These are phyloP conservation scores for Nomada fucata DNA, from an alignment of 2,888 invertebrate species.

Conservation along the genomic window DNA sequence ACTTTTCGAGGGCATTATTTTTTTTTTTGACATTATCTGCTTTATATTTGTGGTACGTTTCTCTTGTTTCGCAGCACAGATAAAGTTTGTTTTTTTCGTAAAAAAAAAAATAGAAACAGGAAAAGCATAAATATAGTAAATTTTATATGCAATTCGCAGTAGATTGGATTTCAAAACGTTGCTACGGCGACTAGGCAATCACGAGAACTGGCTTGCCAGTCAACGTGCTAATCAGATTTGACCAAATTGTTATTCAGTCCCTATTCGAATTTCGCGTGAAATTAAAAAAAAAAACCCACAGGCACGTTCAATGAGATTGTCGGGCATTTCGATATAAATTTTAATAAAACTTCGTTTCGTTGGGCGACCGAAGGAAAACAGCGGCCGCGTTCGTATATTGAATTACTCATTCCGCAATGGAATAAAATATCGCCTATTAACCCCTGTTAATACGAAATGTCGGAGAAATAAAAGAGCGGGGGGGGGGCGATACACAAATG, in stretches of 20 bases:
- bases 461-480: background rate
- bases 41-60: no score
- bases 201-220: slow-evolving; percentile 36
- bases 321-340: slow-evolving; percentile 44
- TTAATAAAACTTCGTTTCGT: slow-evolving; percentile 30
- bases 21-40: background rate
- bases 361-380: slow-evolving; percentile 10
- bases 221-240: slow-evolving; percentile 55
- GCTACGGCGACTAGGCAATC: slow-evolving; percentile 41
- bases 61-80: background rate
- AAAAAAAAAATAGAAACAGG: background rate
- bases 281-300: slow-evolving; percentile 31
- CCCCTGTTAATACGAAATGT: background rate
- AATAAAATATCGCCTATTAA: background rate
- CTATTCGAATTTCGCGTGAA: slow-evolving; percentile 25
- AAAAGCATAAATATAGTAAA: slow-evolving; percentile 5
- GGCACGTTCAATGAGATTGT: slow-evolving; percentile 26
- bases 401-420: slow-evolving; percentile 34
- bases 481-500: background rate
- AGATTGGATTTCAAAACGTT: slow-evolving; percentile 51
- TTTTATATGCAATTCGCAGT: slow-evolving; percentile 45
- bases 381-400: background rate
- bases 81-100: background rate
- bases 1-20: background rate
- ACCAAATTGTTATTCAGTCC: slow-evolving; percentile 57